Percentiles rank a stretch among this genome's conserved stretches.
phyloP scores from a whole-genome alignment of 2,113 vertebrate genomes.

The Dolichotis patagonum region DNA sequence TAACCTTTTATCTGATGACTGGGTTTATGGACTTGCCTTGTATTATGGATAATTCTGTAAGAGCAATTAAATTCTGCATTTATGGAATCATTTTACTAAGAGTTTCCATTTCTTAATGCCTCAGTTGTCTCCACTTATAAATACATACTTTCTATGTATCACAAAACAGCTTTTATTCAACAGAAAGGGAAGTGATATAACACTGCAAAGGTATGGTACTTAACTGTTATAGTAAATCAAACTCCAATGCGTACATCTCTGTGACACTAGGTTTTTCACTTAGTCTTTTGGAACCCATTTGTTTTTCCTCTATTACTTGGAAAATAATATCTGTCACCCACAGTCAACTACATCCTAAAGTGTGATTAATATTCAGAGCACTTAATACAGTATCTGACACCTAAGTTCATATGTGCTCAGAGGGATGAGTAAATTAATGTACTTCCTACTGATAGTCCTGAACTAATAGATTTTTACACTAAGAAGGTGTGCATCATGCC shows the following conservation, averaged over 20 bases:
- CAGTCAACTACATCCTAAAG: background rate
- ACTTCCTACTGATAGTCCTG: background rate
- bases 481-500: background rate
- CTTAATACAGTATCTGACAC: background rate
- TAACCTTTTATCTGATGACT: conserved; percentile 45
- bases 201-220: background rate
- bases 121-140: background rate
- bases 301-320: background rate
- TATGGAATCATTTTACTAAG: conserved; percentile 40
- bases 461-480: background rate
- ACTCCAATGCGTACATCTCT: background rate
- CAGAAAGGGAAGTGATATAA: background rate
- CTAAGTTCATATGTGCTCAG: background rate
- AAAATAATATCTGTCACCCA: background rate
- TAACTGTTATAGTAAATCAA: background rate
- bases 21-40: background rate
- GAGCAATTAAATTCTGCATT: conserved; percentile 55
- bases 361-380: background rate
- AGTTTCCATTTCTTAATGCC: conserved; percentile 64
- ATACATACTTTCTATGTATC: background rate
- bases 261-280: background rate
- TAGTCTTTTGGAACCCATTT: background rate
- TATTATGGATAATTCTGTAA: conserved; percentile 61
- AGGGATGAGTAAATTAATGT: background rate
- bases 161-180: conserved; percentile 26